These are phyloP conservation scores for Reticulitermes speratus DNA, from an alignment of 1,140 invertebrate species.

Conservation along the genomic window DNA sequence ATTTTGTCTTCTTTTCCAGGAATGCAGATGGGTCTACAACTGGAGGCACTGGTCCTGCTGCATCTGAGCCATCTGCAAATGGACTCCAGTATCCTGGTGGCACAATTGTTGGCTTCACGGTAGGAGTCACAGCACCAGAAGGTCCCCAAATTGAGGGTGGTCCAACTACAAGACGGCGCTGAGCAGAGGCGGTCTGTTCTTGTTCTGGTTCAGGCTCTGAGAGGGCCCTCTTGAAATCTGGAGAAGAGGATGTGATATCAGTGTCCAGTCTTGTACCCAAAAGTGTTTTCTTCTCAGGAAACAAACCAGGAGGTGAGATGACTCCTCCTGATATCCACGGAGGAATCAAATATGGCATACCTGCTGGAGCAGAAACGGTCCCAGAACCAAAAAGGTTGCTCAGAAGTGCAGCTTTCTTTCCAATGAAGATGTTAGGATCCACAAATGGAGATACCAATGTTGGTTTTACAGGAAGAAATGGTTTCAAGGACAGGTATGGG, in stretches of 20 bases:
- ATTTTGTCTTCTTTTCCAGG: slow-evolving; percentile 38
- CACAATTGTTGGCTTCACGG: slow-evolving; percentile 23
- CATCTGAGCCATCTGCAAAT: neutral
- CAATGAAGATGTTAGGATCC: slow-evolving; percentile 44
- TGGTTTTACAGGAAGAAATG: slow-evolving; percentile 35
- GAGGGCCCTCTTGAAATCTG: slow-evolving; percentile 21
- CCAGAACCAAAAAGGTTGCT: slow-evolving; percentile 42
- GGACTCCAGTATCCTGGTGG: slow-evolving; percentile 8
- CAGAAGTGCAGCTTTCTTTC: slow-evolving; percentile 46
- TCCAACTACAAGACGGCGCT: slow-evolving; percentile 1
- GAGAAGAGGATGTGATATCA: slow-evolving; percentile 39
- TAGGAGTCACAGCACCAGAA: neutral
- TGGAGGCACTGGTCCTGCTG: neutral
- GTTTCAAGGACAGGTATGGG: slow-evolving; percentile 30
- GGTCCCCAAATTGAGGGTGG: neutral
- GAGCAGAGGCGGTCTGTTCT: neutral
- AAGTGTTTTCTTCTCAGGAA: slow-evolving; percentile 37
- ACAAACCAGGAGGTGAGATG: neutral
- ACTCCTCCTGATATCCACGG: slow-evolving; percentile 20
- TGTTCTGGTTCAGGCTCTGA: neutral
- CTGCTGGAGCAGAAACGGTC: neutral
- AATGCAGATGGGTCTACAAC: slow-evolving; percentile 20
- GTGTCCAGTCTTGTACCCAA: slow-evolving; percentile 32
- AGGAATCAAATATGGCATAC: neutral
- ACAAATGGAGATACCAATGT: slow-evolving; percentile 38